Base-by-base conservation (phyloP, 2,888 invertebrate species). In the Andrena chrysosceles region DNA sequence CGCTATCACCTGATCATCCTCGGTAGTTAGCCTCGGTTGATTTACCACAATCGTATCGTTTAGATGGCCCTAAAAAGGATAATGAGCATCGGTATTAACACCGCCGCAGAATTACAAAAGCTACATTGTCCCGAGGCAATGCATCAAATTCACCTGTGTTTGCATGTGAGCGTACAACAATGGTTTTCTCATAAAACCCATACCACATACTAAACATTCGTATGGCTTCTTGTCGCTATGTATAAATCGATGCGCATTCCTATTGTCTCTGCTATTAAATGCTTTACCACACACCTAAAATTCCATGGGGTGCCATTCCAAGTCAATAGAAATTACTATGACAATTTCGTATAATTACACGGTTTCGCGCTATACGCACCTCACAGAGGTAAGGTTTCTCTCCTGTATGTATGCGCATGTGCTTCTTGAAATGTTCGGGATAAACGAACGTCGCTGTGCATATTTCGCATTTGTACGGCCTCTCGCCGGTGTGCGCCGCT, bases 201-300 rank as follows among this genome's bases (percentile, higher is more conserved):
- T 96, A 3, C 97, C 97, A 91, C 98, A 98, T 6, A 96, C 96
- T 81, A 96, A 94, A 91, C 98, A 98, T 93, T 97, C 97, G 93
- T 97, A 98, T 0, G 97, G 98, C 90, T 98, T 98, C 92, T 97
- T 97, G 92, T 97, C 97, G 90, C 97, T 97, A 94, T 98, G 98
- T 64, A 97, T 96, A 93, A 97, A 98, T 42, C 97, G 95, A 93
- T 98, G 98, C 10, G 97, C 97, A 94, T 98, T 97, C 78, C 97
- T 95, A 91, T 98, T 98, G 94, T 98, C 98, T 78, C 97, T 95
- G 10, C 97, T 97, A 92, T 96, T 97, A 94, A 98, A 98, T 69
- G 96, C 95, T 93, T 97, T 98, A 70, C 97, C 97, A 93, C 98
- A 98, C 20, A 97, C 96, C 95, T 96, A 93, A 69, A 86, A 88